These are phyloP conservation scores for Aproaerema taeniolella DNA, from an alignment of 2,888 invertebrate species.

Conservation along the genomic window DNA sequence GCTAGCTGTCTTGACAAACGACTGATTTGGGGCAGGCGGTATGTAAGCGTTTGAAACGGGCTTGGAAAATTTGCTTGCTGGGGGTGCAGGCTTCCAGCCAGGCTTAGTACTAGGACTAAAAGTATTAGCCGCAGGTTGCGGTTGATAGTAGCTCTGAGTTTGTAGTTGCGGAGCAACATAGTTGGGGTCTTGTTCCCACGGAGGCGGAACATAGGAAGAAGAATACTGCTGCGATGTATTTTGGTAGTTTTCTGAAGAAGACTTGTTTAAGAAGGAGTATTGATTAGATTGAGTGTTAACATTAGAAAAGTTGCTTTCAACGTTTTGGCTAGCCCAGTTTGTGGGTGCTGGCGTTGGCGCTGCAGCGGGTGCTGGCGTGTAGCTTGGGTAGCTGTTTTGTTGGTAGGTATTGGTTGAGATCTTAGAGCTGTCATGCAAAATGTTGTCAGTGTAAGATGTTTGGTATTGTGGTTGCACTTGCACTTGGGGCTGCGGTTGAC, in stretches of 20 bases:
- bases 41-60: slow-evolving; percentile 57
- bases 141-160: slow-evolving; percentile 47
- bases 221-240: slow-evolving; percentile 51
- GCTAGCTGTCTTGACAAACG: slow-evolving; percentile 55
- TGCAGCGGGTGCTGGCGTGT: slow-evolving; percentile 53
- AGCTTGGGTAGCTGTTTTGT: slow-evolving; percentile 38
- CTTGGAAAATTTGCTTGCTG: slow-evolving; percentile 48
- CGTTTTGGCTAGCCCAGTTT: slow-evolving; percentile 40
- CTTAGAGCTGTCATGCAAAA: slow-evolving; percentile 35
- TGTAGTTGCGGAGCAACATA: slow-evolving; percentile 43
- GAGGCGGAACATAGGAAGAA: slow-evolving; percentile 65
- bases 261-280: slow-evolving; percentile 42
- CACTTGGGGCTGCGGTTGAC: slow-evolving; percentile 26
- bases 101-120: slow-evolving; percentile 27
- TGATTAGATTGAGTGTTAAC: slow-evolving; percentile 37
- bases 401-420: slow-evolving; percentile 33
- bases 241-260: slow-evolving; percentile 47
- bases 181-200: slow-evolving; percentile 65
- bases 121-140: slow-evolving; percentile 32
- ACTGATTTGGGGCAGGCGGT: slow-evolving; percentile 69
- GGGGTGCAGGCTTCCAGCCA: slow-evolving; percentile 47
- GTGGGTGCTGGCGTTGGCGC: slow-evolving; percentile 52
- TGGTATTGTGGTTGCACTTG: slow-evolving; percentile 25
- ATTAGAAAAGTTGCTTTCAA: slow-evolving; percentile 22
- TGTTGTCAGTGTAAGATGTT: slow-evolving; percentile 40